Evolutionary conservation across 1,140 invertebrate genomes (phyloP), one percentile per base, ranked within the genome.

Genomic region (Solenopsis invicta): DNA sequence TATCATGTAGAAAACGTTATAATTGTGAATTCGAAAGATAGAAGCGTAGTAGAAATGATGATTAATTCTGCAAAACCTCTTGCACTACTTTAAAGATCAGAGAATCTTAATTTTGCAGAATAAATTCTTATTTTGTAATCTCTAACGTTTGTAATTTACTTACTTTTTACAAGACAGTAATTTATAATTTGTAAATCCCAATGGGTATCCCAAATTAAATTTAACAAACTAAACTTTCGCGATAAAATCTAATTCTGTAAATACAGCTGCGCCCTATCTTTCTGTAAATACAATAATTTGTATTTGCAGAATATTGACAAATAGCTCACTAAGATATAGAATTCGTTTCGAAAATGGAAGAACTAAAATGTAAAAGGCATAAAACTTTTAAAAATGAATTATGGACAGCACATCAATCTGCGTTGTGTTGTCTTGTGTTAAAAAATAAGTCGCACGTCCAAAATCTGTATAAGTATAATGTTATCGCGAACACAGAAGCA

Each of bases 401-500:
- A 69, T 41, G 41, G 41, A 41, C 41, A 41, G 41, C 8, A 41
- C 13, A 24, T 61, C 62, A 24, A 37, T 82, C n/a, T n/a, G n/a
- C 54, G 41, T 74, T 74, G 24, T 48, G n/a, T 74, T 29, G 24
- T 59, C 9, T 41, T 61, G 18, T 18, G 13, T 74, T 61, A 45
- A 34, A 75, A 81, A 84, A 75, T 62, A 75, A 74, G n/a, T 75
- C 52, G 67, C 77, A 18, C 52, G 45, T 52, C 5, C 18, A 6
- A 78, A 64, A 50, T 4, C n/a, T n/a, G n/a, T n/a, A n/a, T n/a
- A n/a, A n/a, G n/a, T n/a, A 21, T 67, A 37, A 29, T 18, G 24
- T 74, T 61, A 84, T 37, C 85, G 67, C 90, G 91, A 94, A 80
- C 94, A 93, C 62, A 94, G 87, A 52, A 93, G 92, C 69, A 91